These are phyloP conservation scores for Cosmia pyralina DNA, from an alignment of 2,888 invertebrate species.

Conservation along the genomic window DNA sequence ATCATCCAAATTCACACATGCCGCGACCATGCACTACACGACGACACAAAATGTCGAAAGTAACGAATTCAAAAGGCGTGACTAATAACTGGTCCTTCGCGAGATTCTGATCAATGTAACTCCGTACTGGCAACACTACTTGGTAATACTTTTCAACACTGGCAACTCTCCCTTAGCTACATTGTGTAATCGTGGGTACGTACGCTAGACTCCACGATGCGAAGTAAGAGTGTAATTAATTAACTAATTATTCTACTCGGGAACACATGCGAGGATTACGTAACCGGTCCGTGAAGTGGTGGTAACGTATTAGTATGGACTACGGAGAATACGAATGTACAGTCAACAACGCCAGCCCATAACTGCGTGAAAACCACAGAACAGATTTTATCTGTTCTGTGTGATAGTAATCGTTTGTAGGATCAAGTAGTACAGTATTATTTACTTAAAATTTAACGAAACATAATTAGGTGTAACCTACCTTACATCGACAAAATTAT, in stretches of 20 bases:
- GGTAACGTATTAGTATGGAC: slow-evolving; percentile 25
- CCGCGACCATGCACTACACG: slow-evolving; percentile 27
- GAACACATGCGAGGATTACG: slow-evolving; percentile 71
- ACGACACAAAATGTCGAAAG: slow-evolving; percentile 58
- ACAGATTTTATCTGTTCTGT: no score
- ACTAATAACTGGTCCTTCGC: slow-evolving; percentile 68
- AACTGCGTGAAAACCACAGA: no score
- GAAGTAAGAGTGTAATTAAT: slow-evolving; percentile 76
- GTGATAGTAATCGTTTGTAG: background rate
- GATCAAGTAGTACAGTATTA: background rate
- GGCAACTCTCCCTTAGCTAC: slow-evolving; percentile 55
- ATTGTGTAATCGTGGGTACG: slow-evolving; percentile 54
- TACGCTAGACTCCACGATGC: slow-evolving; percentile 61
- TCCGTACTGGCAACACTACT: slow-evolving; percentile 28
- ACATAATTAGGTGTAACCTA: no score
- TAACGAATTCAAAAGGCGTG: slow-evolving; percentile 60
- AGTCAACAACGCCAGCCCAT: background rate
- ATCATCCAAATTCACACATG: slow-evolving; percentile 22
- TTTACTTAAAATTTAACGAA: no score
- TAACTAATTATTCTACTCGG: slow-evolving; percentile 74
- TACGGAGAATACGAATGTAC: slow-evolving; percentile 27
- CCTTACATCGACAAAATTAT: background rate
- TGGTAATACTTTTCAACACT: slow-evolving; percentile 45
- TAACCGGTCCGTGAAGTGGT: slow-evolving; percentile 69
- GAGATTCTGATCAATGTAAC: slow-evolving; percentile 58